These are phyloP conservation scores for Talpa occidentalis DNA, from an alignment of 2,113 vertebrate species.

Conservation along the genomic window DNA sequence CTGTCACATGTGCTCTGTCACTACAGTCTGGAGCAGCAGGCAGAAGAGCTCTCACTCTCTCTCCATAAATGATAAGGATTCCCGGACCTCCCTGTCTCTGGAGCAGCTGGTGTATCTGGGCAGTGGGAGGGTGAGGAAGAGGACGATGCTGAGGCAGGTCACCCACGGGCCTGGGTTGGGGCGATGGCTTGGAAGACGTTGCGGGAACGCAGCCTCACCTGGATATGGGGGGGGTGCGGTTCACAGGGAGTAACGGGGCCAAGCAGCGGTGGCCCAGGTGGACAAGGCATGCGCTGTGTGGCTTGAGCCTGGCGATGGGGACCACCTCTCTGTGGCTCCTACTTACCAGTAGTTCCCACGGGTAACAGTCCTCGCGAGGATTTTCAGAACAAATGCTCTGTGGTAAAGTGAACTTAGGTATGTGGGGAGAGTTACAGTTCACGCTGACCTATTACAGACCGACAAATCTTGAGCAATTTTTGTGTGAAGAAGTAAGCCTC, in stretches of 20 bases:
- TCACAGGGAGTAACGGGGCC: too few species aligned
- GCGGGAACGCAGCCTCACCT: too few species aligned
- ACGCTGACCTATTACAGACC: neutral
- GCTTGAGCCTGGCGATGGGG: neutral
- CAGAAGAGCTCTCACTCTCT: too few species aligned
- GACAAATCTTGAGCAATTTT: neutral
- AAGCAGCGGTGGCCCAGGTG: too few species aligned
- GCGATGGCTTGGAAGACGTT: too few species aligned
- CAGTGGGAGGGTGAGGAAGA: fast-evolving
- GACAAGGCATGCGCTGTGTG: too few species aligned
- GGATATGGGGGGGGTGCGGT: too few species aligned
- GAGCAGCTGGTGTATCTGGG: neutral
- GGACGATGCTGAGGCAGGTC: fast-evolving
- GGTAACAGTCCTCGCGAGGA: neutral
- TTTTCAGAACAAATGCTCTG: neutral
- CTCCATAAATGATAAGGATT: too few species aligned
- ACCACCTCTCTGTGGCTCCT: neutral
- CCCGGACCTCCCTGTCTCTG: too few species aligned
- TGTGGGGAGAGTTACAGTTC: neutral
- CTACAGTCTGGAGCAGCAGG: neutral
- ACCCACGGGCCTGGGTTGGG: fast-evolving
- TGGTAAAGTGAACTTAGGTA: neutral
- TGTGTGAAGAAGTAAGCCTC: neutral
- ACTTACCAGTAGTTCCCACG: fast-evolving
- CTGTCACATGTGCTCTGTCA: too few species aligned